Percentiles rank a stretch among this genome's conserved stretches.
Conservation (phyloP, 1,140 invertebrate genomes). For the Zeugodacus cucurbitae region DNA sequence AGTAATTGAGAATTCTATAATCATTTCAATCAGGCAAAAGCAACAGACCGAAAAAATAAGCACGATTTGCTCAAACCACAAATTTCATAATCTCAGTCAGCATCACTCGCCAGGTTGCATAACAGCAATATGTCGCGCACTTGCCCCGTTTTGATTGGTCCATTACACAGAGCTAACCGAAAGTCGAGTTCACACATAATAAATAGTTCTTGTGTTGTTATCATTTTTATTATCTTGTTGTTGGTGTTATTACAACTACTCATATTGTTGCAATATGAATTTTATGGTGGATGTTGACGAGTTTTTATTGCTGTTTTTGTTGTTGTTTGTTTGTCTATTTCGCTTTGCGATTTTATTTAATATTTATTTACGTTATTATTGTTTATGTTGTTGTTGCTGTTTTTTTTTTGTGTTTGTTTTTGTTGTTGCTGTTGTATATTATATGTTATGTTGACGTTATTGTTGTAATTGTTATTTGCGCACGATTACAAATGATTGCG, state of each 20-base stretch:
- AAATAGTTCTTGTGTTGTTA: constrained; percentile 32
- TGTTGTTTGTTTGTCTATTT: neutral
- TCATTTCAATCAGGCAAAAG: neutral
- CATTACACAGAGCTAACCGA: neutral
- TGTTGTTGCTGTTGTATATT: neutral
- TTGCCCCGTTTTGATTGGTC: constrained; percentile 4
- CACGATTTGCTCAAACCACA: neutral
- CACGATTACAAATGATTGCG: constrained; percentile 38
- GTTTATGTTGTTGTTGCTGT: neutral
- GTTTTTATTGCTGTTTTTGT: neutral
- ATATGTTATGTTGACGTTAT: constrained; percentile 1
- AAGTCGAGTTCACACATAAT: constrained; percentile 27
- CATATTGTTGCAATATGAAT: constrained; percentile 19
- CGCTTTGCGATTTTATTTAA: neutral
- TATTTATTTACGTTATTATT: neutral
- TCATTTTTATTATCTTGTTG: constrained; percentile 38
- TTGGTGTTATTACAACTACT: constrained; percentile 11
- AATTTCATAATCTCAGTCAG: constrained; percentile 7
- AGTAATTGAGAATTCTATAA: no score
- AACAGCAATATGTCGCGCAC: neutral
- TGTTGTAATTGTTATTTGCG: constrained; percentile 37
- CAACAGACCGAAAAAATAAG: no score
- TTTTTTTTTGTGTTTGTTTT: neutral
- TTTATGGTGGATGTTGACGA: neutral
- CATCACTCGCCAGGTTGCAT: neutral